Evolutionary conservation across 2,888 invertebrate genomes (phyloP), one percentile per base, ranked within the genome.

Genomic region (Ectropis crepuscularia): DNA sequence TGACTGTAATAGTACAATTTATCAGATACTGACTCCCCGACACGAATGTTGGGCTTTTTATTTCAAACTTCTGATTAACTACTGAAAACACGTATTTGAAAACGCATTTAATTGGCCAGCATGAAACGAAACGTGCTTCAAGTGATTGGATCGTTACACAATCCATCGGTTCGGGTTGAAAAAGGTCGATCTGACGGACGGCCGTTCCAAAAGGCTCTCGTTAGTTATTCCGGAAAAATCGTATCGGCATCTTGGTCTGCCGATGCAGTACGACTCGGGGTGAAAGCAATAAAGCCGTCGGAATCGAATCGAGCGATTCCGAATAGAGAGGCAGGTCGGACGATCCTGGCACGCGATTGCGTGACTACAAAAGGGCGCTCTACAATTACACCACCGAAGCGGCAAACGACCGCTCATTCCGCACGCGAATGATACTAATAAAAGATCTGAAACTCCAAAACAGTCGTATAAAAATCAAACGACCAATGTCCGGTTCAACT

Each of bases 401-500:
- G 57, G 57, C 63, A 50, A 86, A 83, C 83, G 85, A 83, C 86
- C 76, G 81, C 79, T 84, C 78, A 80, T 80, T 83, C 77, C 71
- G 75, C 89, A 89, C 89, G 89, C 88, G 78, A 89, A 83, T 80
- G 79, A 76, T 74, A 72, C 76, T 78, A 78, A 81, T 82, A 80
- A 81, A 81, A 82, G 79, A 82, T 73, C 76, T 76, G 63, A 75
- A 78, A 78, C 75, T 72, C 75, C 76, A 65, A 75, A 78, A 78
- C 74, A 73, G 73, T 72, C 72, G 72, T 73, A 74, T 77, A 74
- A 76, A 78, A 80, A 79, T 76, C 76, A 79, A 81, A 75, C 67
- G 66, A 65, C 72, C 66, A 68, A 69, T 72, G 72, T 72, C 70
- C 73, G 63, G 65, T 68, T 63, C 64, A 67, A 69, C 69, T 71